phyloP scores from a whole-genome alignment of 2,797 vertebrate species.

The Lemur catta region DNA sequence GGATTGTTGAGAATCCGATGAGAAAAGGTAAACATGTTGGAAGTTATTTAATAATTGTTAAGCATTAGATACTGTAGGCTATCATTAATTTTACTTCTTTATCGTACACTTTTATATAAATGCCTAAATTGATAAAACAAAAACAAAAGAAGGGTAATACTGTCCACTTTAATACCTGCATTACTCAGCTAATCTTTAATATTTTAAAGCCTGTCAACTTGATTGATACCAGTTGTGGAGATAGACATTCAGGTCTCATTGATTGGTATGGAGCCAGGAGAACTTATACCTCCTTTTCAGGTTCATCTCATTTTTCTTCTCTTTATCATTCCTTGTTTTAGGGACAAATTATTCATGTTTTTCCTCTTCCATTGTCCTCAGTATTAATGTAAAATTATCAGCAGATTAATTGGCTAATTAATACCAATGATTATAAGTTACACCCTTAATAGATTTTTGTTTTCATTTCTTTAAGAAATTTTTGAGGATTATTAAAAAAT shows the following conservation, averaged over 20 bases:
- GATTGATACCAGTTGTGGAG: neutral
- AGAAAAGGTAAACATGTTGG: neutral
- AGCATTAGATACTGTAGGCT: neutral
- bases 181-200: neutral
- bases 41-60: neutral
- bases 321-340: constrained; percentile 23
- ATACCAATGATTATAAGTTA: neutral
- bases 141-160: neutral
- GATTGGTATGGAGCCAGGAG: neutral
- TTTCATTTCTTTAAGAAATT: neutral
- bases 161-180: neutral
- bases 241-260: neutral
- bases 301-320: constrained; percentile 47
- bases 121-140: neutral
- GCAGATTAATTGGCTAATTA: constrained; percentile 22
- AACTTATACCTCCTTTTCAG: neutral
- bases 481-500: neutral
- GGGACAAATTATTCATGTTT: neutral
- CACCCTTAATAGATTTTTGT: neutral
- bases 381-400: constrained; percentile 8
- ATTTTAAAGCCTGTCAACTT: neutral
- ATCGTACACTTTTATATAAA: neutral
- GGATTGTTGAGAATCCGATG: neutral
- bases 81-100: neutral
- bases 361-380: neutral